Conservation (phyloP, 2,888 invertebrate species). For the Thereva unica region DNA sequence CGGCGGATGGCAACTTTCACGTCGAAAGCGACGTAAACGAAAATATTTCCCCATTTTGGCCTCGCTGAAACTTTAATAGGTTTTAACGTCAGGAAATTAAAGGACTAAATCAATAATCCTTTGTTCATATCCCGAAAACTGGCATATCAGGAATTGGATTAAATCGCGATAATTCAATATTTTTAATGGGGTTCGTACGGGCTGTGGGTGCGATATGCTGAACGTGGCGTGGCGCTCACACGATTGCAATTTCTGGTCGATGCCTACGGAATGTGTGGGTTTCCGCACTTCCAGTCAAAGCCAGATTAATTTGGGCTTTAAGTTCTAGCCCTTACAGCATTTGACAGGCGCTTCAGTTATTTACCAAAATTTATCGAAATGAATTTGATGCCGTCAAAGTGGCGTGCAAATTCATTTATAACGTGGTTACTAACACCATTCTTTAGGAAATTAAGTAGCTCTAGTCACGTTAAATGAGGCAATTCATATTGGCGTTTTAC, state of each 20-base stretch:
- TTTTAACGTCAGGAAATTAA: conserved; percentile 48
- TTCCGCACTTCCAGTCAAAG: too few species aligned
- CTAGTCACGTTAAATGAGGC: too few species aligned
- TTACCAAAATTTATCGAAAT: too few species aligned
- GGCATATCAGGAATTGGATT: conserved; percentile 47
- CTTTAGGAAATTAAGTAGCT: too few species aligned
- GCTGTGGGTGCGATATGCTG: conserved; percentile 7
- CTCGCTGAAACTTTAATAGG: conserved; percentile 46
- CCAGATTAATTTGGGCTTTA: too few species aligned
- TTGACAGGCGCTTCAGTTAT: too few species aligned
- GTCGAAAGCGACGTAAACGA: conserved; percentile 22
- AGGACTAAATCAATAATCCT: conserved; percentile 47
- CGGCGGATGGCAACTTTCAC: conserved; percentile 7
- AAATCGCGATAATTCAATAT: conserved; percentile 47
- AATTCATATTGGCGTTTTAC: too few species aligned
- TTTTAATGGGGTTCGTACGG: conserved; percentile 44
- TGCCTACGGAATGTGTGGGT: background rate
- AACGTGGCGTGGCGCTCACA: conserved; percentile 8
- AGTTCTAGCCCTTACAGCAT: too few species aligned
- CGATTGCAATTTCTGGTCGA: too few species aligned
- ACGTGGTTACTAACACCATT: too few species aligned
- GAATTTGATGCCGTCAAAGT: too few species aligned
- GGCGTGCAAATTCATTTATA: too few species aligned
- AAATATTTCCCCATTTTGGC: conserved; percentile 38
- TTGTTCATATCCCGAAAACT: conserved; percentile 43